Evolutionary conservation across 2,888 invertebrate species (phyloP), one percentile per base, ranked within the genome.

Genomic region (Agrilus biguttatus): DNA sequence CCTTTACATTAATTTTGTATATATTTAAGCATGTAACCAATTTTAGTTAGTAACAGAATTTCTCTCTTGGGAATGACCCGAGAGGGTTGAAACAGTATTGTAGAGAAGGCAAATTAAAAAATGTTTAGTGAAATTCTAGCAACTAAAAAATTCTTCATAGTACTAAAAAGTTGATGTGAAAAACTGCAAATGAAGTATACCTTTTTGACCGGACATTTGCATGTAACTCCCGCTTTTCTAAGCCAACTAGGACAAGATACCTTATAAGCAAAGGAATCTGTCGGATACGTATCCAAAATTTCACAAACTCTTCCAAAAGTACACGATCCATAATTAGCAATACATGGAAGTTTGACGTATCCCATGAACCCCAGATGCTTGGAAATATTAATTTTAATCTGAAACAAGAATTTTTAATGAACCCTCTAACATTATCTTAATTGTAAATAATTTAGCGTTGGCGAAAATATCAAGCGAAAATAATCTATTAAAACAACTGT

Each of bases 121-220:
- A n/a, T n/a, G n/a, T n/a, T n/a, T n/a, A n/a, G n/a, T n/a, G n/a
- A n/a, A n/a, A n/a, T n/a, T n/a, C n/a, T n/a, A n/a, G n/a, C n/a
- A 8, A 39, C 8, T 35, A 38, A 17, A 17, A 4, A 17, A 17
- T 3, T 17, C 17, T 17, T 17, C 17, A 17, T 17, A 17, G n/a
- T n/a, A n/a, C 42, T 42, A 38, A 7, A 37, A 37, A 33, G 33
- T 37, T 21, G 21, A 21, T 6, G 7, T 21, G 7, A 21, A 21
- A 23, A 34, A 21, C 17, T 19, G 7, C 13, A 34, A 7, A 12
- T 13, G n/a, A n/a, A 21, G 13, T 8, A 13, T 41, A 37, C 45
- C 38, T 45, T 41, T 38, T 38, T 38, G 33, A 45, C 28, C 2
- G 45, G 45, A 8, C 45, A 45, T 41, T 41, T 41, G 13, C 45